phyloP scores from a whole-genome alignment of 1,140 invertebrate genomes.

The Drosophila cardini region DNA sequence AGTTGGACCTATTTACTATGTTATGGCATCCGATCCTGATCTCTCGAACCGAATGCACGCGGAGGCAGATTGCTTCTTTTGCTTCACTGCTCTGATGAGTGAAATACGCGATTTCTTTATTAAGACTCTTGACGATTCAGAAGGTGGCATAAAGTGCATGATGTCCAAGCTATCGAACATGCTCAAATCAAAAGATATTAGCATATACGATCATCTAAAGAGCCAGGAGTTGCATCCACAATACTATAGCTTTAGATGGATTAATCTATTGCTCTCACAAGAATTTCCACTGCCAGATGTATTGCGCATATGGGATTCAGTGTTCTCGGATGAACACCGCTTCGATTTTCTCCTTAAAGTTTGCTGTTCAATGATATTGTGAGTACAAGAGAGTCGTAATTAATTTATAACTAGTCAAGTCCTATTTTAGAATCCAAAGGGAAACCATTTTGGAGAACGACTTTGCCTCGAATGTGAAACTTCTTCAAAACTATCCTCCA shows the following conservation, averaged over 20 bases:
- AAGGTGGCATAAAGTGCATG: constrained; percentile 94
- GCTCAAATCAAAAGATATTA: constrained; percentile 91
- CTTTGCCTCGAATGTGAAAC: constrained; percentile 96
- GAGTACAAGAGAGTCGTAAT: constrained; percentile 83
- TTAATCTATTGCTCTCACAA: constrained; percentile 98
- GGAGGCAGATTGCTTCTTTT: constrained; percentile 98
- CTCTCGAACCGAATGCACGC: constrained; percentile 94
- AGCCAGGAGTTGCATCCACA: constrained; percentile 95
- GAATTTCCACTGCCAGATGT: constrained; percentile 99
- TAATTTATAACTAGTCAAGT: background rate
- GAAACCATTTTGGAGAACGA: constrained; percentile 93
- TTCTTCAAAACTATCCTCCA: constrained; percentile 94
- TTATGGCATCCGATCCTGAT: constrained; percentile 96
- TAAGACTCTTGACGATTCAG: constrained; percentile 96
- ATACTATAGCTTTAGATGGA: constrained; percentile 94
- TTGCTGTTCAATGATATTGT: constrained; percentile 98
- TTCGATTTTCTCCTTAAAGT: constrained; percentile 96
- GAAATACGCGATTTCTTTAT: constrained; percentile 99
- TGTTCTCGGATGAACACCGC: constrained; percentile 95
- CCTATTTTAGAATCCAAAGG: constrained; percentile 89
- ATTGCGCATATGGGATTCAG: constrained; percentile 97
- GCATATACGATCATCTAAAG: constrained; percentile 91
- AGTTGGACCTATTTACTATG: constrained; percentile 98
- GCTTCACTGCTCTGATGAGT: constrained; percentile 98
- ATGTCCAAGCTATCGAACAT: constrained; percentile 92